Evolutionary conservation across 2,888 invertebrate genomes (phyloP).

Genomic region (Lepas anatifera): DNA sequence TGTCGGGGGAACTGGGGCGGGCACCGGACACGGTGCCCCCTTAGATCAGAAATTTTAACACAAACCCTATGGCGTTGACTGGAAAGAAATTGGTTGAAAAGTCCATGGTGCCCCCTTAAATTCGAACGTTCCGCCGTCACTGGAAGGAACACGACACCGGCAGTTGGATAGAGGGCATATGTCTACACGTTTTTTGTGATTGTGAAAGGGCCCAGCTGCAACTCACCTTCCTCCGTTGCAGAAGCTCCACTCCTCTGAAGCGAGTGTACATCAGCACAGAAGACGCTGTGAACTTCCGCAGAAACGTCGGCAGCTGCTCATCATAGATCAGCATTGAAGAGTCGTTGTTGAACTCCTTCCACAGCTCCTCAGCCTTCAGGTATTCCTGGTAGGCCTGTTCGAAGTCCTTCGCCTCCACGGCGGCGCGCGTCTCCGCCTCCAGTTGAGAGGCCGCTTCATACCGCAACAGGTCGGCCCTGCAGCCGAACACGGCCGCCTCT

Average conservation of each 20-base stretch:
- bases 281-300: constrained; percentile 44
- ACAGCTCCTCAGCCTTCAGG: constrained; percentile 15
- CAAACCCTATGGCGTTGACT: too few relatives aligned
- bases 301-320: constrained; percentile 23
- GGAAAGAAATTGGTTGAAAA: too few relatives aligned
- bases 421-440: constrained; percentile 31
- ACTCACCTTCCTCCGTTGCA: constrained; percentile 34
- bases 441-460: constrained; percentile 28
- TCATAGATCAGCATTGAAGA: constrained; percentile 22
- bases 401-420: constrained; percentile 31
- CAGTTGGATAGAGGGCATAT: too few relatives aligned
- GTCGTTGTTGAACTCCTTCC: constrained; percentile 2
- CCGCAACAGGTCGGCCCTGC: constrained; percentile 34
- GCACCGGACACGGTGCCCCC: too few relatives aligned
- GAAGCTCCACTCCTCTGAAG: constrained; percentile 36
- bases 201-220: too few relatives aligned
- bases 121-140: too few relatives aligned
- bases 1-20: too few relatives aligned
- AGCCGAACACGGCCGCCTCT: constrained; percentile 32
- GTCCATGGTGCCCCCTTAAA: too few relatives aligned
- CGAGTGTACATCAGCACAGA: constrained; percentile 36
- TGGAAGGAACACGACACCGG: too few relatives aligned
- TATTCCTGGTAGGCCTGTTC: constrained; percentile 30
- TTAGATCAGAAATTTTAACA: too few relatives aligned
- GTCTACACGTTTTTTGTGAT: too few relatives aligned